phyloP scores from a whole-genome alignment of 2,888 invertebrate genomes.

The Thymelicus sylvestris region DNA sequence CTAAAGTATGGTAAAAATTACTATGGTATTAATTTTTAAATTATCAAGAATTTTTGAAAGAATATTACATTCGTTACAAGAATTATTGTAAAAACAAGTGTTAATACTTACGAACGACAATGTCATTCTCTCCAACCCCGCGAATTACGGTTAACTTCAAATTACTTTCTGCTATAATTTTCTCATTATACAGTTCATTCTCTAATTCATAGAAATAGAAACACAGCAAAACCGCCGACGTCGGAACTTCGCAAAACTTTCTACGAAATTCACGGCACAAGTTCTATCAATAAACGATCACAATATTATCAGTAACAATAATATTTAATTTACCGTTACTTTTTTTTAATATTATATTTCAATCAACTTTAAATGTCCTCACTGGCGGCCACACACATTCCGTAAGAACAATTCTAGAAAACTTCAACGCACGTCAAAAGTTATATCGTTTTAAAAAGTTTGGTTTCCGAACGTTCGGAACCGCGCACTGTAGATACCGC shows the following conservation, averaged over 20 bases:
- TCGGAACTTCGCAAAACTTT: constrained; percentile 49
- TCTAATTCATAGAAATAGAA: constrained; percentile 46
- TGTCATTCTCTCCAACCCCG: constrained; percentile 78
- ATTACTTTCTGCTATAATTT: constrained; percentile 50
- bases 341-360: constrained; percentile 13
- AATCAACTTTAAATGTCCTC: neutral
- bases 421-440: constrained; percentile 46
- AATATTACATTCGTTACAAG: neutral
- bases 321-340: constrained; percentile 37
- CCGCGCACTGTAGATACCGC: constrained; percentile 67
- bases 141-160: constrained; percentile 59
- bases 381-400: constrained; percentile 34
- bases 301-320: constrained; percentile 27
- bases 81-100: neutral
- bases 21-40: too few relatives aligned
- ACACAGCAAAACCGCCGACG: constrained; percentile 43
- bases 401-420: constrained; percentile 31
- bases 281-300: constrained; percentile 25
- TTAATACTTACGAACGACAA: constrained; percentile 79
- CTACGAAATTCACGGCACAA: constrained; percentile 37
- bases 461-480: constrained; percentile 59
- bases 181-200: constrained; percentile 51
- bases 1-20: too few relatives aligned
- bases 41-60: neutral
- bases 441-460: constrained; percentile 57